Percentiles rank a stretch among this genome's conserved stretches.
Evolutionary conservation across 2,888 invertebrate genomes (phyloP).

Genomic region (Meteorus cinctellus): DNA sequence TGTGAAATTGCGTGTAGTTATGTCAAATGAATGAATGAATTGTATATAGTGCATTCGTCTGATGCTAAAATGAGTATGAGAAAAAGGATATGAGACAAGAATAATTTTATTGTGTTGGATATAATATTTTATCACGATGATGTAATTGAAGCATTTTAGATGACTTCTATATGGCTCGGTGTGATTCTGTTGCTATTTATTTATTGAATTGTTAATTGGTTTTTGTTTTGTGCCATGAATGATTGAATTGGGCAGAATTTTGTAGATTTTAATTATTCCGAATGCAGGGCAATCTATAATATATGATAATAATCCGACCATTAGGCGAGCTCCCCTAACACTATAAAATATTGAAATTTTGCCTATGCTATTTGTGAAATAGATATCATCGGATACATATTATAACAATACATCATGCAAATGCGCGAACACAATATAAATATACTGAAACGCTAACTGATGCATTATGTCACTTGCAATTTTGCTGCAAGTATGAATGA

Average conservation of each 20-base stretch:
- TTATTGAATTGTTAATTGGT: background rate
- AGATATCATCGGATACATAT: conserved; percentile 2
- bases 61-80: background rate
- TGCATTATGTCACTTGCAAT: background rate
- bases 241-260: background rate
- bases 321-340: background rate
- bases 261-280: background rate
- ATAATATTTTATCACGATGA: background rate
- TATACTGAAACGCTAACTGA: background rate
- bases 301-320: conserved; percentile 6
- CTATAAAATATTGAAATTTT: conserved; percentile 8
- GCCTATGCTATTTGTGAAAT: conserved; percentile 5
- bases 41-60: conserved; percentile 24
- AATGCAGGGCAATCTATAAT: background rate
- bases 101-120: background rate
- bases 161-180: background rate
- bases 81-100: background rate
- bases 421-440: background rate
- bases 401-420: background rate
- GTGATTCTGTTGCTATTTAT: background rate
- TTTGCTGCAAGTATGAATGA: background rate
- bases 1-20: background rate
- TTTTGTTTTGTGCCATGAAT: background rate
- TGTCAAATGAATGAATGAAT: conserved; percentile 9
- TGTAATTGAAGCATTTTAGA: background rate